A percentile compares a stretch with the other conserved stretches of the same genome.
Conservation (phyloP, 2,113 vertebrate genomes). For the Aythya baeri region DNA sequence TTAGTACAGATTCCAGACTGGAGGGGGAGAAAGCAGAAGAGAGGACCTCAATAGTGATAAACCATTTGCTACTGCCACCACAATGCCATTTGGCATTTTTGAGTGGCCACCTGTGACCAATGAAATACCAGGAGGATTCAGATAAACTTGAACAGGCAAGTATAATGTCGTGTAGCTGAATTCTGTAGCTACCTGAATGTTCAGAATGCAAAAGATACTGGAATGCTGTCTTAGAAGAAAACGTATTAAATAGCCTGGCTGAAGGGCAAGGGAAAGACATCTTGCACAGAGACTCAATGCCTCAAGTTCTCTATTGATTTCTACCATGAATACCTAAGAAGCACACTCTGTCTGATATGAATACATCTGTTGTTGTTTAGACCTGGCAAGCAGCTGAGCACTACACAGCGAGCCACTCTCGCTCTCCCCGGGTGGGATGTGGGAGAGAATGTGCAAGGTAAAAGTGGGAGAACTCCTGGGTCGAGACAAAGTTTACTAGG, state of each 20-base stretch:
- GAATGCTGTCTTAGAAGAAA: not conserved
- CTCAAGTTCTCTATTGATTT: not conserved
- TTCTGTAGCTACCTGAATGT: too few relatives aligned
- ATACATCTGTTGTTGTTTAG: not conserved
- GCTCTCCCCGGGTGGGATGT: too few relatives aligned
- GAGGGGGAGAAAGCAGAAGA: not conserved
- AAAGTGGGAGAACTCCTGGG: too few relatives aligned
- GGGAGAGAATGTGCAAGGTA: too few relatives aligned
- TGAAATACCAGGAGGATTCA: not conserved
- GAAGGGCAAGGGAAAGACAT: not conserved
- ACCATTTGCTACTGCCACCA: not conserved
- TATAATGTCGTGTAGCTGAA: not conserved
- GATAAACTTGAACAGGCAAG: not conserved
- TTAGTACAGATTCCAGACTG: not conserved
- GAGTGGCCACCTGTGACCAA: not conserved
- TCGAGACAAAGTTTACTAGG: too few relatives aligned
- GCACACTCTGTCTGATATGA: not conserved
- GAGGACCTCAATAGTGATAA: not conserved
- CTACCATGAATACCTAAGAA: not conserved
- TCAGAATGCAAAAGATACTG: not conserved
- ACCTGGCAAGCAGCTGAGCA: too few relatives aligned
- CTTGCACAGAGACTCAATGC: not conserved
- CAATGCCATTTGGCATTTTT: not conserved
- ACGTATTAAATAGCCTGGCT: not conserved
- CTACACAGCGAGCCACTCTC: too few relatives aligned